Percentiles rank a stretch among this genome's conserved stretches.
These are phyloP conservation scores for Monodelphis domestica DNA, from an alignment of 2,797 vertebrate genomes.

Conservation along the genomic window DNA sequence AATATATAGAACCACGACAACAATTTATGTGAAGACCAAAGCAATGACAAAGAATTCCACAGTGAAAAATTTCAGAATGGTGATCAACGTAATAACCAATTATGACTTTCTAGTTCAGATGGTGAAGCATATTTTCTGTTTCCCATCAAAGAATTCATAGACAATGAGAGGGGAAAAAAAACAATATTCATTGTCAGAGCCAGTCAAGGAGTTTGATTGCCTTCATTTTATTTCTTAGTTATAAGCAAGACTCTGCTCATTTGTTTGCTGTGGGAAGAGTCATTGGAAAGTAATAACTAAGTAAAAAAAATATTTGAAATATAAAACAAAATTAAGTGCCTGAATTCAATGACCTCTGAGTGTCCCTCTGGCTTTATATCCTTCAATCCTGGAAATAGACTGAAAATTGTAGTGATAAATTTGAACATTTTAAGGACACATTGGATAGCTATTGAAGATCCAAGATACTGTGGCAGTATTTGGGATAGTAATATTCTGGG, in stretches of 20 bases:
- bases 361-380: background rate
- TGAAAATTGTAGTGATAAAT: background rate
- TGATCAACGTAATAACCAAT: background rate
- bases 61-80: background rate
- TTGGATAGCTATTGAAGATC: constrained; percentile 52
- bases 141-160: background rate
- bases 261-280: background rate
- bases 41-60: background rate
- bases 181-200: background rate
- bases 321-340: background rate
- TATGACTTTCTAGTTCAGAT: background rate
- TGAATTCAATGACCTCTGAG: background rate
- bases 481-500: constrained; percentile 18
- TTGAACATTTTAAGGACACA: fast-evolving
- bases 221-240: background rate
- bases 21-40: background rate
- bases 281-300: background rate
- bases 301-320: background rate
- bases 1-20: background rate
- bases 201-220: background rate
- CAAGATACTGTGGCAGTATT: background rate
- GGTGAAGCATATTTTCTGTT: background rate
- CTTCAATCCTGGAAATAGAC: background rate
- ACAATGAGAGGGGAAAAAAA: background rate
- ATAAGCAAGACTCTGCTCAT: background rate